Conservation (phyloP, 2,113 vertebrate genomes). For the Albula glossodonta region DNA sequence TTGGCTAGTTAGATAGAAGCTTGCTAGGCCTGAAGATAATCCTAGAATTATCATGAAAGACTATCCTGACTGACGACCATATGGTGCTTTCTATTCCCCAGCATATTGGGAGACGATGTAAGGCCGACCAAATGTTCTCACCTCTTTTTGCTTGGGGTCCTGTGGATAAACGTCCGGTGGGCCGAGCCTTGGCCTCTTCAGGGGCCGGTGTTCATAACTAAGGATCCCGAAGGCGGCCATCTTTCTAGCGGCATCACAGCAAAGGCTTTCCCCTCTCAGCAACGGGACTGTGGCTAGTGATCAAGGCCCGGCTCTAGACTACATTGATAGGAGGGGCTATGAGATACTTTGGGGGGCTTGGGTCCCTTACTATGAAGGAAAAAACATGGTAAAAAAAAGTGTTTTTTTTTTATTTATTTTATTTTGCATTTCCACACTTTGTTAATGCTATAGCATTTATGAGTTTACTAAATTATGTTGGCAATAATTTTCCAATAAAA, state of each 20-base stretch:
- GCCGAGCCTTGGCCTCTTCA: constrained; percentile 92
- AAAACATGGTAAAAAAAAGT: too few relatives aligned
- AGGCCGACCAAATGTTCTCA: constrained; percentile 44
- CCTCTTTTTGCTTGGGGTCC: constrained; percentile 98
- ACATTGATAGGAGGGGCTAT: too few relatives aligned
- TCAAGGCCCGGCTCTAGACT: too few relatives aligned
- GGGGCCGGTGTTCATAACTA: constrained; percentile 96
- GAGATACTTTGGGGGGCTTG: too few relatives aligned
- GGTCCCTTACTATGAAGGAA: too few relatives aligned
- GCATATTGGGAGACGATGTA: not conserved
- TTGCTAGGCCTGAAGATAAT: constrained; percentile 34
- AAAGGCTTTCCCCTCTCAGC: constrained; percentile 54
- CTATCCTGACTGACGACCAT: not conserved
- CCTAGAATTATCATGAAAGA: constrained; percentile 6
- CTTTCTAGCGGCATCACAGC: constrained; percentile 80
- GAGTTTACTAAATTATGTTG: too few relatives aligned
- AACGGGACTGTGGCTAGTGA: too few relatives aligned
- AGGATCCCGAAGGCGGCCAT: constrained; percentile 98
- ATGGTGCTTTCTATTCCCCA: not conserved
- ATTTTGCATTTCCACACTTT: too few relatives aligned
- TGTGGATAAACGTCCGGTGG: constrained; percentile 97
- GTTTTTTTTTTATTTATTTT: too few relatives aligned
- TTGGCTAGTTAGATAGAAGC: not conserved
- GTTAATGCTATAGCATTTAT: too few relatives aligned
- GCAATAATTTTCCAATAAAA: too few relatives aligned